phyloP scores from a whole-genome alignment of 2,113 vertebrate species.

The Typhlomys cinereus region DNA sequence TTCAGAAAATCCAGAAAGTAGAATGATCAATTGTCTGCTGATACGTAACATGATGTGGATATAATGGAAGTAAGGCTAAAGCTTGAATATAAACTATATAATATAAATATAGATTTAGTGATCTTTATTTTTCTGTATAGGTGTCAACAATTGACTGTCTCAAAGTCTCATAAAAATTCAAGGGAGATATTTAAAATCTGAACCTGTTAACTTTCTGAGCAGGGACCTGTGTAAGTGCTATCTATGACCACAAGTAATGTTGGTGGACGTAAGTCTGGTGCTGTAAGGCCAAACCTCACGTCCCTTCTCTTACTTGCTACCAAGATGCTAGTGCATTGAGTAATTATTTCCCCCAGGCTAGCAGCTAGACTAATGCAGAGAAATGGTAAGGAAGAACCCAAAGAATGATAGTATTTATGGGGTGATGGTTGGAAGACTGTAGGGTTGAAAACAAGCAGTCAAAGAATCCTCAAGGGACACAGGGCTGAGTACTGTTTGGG shows the following conservation, averaged over 20 bases:
- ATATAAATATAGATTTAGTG: neutral
- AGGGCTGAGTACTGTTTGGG: accelerated
- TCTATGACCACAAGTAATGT: neutral
- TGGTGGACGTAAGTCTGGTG: neutral
- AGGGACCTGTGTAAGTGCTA: neutral
- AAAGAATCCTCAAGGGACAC: neutral
- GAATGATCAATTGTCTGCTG: neutral
- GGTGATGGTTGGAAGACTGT: too few relatives aligned
- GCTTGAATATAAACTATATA: neutral
- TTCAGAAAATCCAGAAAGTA: neutral
- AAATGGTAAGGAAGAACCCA: neutral
- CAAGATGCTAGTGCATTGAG: neutral
- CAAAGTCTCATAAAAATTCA: neutral
- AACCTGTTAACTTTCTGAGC: neutral
- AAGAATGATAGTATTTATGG: neutral
- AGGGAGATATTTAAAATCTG: neutral
- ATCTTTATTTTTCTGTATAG: neutral
- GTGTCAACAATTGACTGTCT: neutral
- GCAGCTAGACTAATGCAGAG: neutral
- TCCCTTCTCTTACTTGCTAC: neutral
- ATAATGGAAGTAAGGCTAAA: neutral
- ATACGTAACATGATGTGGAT: neutral
- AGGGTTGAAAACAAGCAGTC: neutral
- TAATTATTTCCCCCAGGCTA: neutral
- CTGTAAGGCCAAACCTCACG: neutral